Conservation (phyloP, 1,140 invertebrate genomes). For the Paralvinella palmiformis region DNA sequence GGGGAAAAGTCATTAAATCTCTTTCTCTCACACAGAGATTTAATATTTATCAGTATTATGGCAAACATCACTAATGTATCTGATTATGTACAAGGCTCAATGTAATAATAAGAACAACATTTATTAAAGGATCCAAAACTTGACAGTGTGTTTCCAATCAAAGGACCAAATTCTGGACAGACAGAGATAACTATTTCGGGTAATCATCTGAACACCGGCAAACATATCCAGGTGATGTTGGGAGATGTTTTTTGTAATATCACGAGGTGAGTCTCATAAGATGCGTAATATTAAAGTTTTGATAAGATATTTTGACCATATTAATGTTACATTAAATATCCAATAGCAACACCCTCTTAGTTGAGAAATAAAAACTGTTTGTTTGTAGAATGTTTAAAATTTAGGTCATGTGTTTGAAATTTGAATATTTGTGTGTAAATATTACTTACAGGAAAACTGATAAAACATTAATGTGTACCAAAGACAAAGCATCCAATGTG, state of each 20-base stretch:
- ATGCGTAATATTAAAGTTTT: neutral
- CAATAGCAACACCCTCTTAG: neutral
- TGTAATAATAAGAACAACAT: neutral
- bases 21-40: neutral
- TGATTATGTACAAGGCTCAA: neutral
- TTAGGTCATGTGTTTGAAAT: neutral
- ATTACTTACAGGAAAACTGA: neutral
- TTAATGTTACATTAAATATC: neutral
- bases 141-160: slow-evolving; percentile 70
- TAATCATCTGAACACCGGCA: slow-evolving; percentile 89
- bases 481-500: neutral
- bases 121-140: slow-evolving; percentile 52
- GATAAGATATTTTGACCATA: neutral
- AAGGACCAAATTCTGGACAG: slow-evolving; percentile 89
- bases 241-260: slow-evolving; percentile 72
- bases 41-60: neutral
- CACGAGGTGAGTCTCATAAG: neutral
- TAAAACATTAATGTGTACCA: neutral
- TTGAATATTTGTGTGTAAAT: neutral
- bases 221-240: slow-evolving; percentile 74
- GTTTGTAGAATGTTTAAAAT: neutral
- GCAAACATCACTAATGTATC: neutral
- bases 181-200: slow-evolving; percentile 88
- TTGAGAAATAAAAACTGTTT: neutral
- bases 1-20: neutral